Conservation (phyloP, 2,888 invertebrate genomes). For the Noctua comes region DNA sequence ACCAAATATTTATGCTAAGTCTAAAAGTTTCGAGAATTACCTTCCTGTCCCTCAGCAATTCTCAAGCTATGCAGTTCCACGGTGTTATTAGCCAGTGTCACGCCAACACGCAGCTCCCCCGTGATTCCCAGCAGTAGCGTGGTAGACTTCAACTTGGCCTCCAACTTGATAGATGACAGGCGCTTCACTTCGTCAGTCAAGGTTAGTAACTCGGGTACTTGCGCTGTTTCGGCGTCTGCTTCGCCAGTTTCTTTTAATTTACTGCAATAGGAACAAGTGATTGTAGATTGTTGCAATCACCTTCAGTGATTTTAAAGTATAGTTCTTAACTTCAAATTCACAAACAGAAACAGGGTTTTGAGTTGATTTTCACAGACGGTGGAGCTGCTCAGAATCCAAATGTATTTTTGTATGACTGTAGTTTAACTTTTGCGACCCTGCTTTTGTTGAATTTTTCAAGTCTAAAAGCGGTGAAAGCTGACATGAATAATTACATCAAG, state of each 20-base stretch:
- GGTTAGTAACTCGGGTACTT: constrained; percentile 85
- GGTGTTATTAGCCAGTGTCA: constrained; percentile 93
- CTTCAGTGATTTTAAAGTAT: neutral
- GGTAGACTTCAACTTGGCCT: constrained; percentile 93
- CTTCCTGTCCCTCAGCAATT: constrained; percentile 89
- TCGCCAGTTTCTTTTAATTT: constrained; percentile 83
- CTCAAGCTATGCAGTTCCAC: constrained; percentile 92
- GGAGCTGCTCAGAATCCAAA: neutral
- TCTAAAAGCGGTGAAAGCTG: neutral
- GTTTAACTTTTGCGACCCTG: neutral
- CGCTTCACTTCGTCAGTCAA: constrained; percentile 94
- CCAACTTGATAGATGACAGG: constrained; percentile 91
- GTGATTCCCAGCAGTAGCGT: constrained; percentile 93
- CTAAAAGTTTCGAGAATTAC: constrained; percentile 67
- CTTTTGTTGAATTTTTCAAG: neutral
- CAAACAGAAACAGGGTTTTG: neutral
- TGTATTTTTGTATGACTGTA: neutral
- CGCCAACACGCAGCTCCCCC: constrained; percentile 92
- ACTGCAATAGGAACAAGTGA: constrained; percentile 64
- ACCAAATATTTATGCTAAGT: neutral
- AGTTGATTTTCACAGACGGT: neutral
- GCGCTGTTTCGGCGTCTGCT: constrained; percentile 75
- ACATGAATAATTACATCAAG: neutral
- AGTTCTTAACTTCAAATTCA: neutral
- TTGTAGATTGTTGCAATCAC: neutral